These are phyloP conservation scores for Anneissia japonica DNA, from an alignment of 35 echinoderm and acorn worm species.

Conservation along the genomic window DNA sequence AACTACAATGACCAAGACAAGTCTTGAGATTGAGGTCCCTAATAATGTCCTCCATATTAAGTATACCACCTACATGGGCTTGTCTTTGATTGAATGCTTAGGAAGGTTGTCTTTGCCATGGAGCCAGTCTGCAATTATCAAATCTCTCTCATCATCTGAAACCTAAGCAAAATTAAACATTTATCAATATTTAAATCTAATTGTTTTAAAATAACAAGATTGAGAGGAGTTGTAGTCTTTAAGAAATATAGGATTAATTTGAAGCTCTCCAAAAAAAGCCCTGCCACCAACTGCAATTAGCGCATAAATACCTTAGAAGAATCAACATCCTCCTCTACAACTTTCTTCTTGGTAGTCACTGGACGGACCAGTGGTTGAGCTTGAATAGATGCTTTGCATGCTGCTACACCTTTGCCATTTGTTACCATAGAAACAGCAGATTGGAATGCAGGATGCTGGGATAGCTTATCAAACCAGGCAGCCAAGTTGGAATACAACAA, in stretches of 20 bases:
- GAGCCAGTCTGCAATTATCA: too few relatives aligned
- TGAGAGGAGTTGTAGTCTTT: not conserved
- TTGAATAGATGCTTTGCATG: conserved; percentile 67
- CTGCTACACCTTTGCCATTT: conserved; percentile 44
- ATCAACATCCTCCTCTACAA: not conserved
- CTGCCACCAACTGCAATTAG: not conserved
- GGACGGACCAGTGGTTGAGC: conserved; percentile 58
- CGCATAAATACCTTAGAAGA: not conserved
- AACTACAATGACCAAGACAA: too few relatives aligned
- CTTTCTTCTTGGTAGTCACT: not conserved
- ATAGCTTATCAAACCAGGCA: conserved; percentile 68
- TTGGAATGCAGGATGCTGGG: conserved; percentile 28
- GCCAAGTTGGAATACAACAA: conserved; percentile 24
- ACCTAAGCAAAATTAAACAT: too few relatives aligned
- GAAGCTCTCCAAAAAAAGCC: not conserved
- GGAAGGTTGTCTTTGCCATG: too few relatives aligned
- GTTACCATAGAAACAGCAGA: conserved; percentile 63
- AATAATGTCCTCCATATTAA: too few relatives aligned
- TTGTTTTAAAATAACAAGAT: conserved; percentile 7
- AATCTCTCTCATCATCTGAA: too few relatives aligned
- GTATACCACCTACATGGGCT: too few relatives aligned
- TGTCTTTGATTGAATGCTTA: too few relatives aligned
- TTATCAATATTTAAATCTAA: not conserved
- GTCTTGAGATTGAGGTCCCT: too few relatives aligned
- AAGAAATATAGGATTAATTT: not conserved